A percentile compares a stretch with the other conserved stretches of the same genome.
phyloP scores from a whole-genome alignment of 92 coral and sea anemone species.

The Palythoa grandiflora region DNA sequence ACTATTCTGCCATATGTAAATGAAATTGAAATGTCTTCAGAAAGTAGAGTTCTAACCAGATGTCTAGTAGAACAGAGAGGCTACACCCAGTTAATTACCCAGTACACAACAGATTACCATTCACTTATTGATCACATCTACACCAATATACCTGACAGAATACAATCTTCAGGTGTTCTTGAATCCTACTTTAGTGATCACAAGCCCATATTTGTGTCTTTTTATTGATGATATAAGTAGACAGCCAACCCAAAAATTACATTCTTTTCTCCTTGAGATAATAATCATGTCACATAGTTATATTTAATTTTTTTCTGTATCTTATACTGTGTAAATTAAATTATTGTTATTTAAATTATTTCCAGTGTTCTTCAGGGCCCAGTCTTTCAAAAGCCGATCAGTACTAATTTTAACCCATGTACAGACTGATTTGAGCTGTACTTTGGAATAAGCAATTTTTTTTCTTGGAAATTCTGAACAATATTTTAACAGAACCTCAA shows the following conservation, averaged over 20 bases:
- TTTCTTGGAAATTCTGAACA: neutral
- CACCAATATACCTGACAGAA: neutral
- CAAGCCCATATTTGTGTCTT: neutral
- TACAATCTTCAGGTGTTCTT: neutral
- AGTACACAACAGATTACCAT: constrained; percentile 30
- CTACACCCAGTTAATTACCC: constrained; percentile 70
- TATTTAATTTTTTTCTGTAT: neutral
- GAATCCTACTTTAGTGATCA: neutral
- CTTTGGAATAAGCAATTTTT: neutral
- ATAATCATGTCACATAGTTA: neutral
- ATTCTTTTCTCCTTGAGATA: neutral
- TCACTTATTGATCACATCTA: neutral
- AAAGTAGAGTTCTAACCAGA: constrained; percentile 55
- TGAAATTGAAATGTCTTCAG: constrained; percentile 46
- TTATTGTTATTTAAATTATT: too few relatives aligned
- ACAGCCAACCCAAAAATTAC: neutral
- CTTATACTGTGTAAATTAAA: neutral
- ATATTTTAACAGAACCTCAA: neutral
- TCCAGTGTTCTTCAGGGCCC: neutral
- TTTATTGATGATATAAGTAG: neutral
- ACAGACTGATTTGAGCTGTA: neutral
- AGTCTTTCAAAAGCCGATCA: neutral
- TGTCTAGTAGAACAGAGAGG: constrained; percentile 51
- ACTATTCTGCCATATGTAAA: constrained; percentile 30
- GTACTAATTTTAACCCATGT: neutral